Evolutionary conservation across 1,140 invertebrate genomes (phyloP), one percentile per base, ranked within the genome.

Genomic region (Drosophila ercepeae): DNA sequence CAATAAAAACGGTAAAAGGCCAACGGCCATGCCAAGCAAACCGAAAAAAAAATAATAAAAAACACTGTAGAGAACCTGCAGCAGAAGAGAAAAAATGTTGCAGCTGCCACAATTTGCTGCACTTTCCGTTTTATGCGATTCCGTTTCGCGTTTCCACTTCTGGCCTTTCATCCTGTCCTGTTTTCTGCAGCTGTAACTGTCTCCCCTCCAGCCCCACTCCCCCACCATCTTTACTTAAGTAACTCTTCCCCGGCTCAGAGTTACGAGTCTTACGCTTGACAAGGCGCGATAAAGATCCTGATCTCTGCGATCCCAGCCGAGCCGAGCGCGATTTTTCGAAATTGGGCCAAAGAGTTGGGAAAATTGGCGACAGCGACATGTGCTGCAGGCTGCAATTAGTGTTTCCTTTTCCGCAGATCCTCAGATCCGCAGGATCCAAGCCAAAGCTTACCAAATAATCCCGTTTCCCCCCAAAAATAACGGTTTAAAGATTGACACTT

Each of bases 71-170:
- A 67, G 52, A 78, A 73, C 64, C 54, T 54, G 59, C 63, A 79
- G 52, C 61, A 44, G 58, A 23, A 45, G 55, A 51, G 39, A 82
- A 70, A 81, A 78, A 68, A 77, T 82, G 74, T 88, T 88, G 82
- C 82, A 88, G 82, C 82, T 88, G 82, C 82, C 78, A 88, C 82
- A 88, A 89, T 88, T 88, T 89, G 82, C 78, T 89, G 82, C 83
- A 88, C 82, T 88, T 88, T 88, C 78, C 83, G 82, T 88, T 88
- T 88, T 88, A 82, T 86, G 81, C 81, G 82, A 88, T 72, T 84
- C 65, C 71, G 82, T 73, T 81, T 79, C 78, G 78, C 78, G 78
- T 77, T 77, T 72, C 78, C 78, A 78, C 75, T 77, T 71, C 58
- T 65, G 44, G 58, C 58, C 69, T 54, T 53, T 49, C 72, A 78